phyloP scores from a whole-genome alignment of 2,797 vertebrate genomes.

The Spondyliosoma cantharus region DNA sequence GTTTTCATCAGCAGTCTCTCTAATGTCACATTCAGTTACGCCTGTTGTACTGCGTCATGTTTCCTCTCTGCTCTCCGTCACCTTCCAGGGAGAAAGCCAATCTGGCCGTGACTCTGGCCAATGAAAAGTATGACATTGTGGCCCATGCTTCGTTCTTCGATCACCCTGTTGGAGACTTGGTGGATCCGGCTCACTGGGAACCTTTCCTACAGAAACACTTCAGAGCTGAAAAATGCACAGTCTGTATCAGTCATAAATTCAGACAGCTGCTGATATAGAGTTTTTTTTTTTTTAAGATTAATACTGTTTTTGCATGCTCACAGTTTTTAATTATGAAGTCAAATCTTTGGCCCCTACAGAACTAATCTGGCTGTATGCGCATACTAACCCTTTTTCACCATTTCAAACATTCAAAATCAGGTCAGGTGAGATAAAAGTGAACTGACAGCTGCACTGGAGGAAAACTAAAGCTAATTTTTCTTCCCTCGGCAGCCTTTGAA shows the following conservation, averaged over 20 bases:
- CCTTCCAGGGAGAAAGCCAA: slow-evolving; percentile 90
- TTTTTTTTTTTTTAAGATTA: not conserved
- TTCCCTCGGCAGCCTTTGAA: slow-evolving; percentile 87
- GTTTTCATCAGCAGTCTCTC: too few relatives aligned
- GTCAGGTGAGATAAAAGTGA: not conserved
- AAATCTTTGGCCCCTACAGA: not conserved
- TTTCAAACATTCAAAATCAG: not conserved
- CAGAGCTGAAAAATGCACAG: slow-evolving; percentile 82
- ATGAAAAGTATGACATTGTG: slow-evolving; percentile 80
- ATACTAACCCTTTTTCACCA: not conserved
- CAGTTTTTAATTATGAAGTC: not conserved
- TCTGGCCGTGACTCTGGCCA: slow-evolving; percentile 89
- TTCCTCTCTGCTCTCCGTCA: not conserved
- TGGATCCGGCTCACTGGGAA: slow-evolving; percentile 87
- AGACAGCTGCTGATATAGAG: not conserved
- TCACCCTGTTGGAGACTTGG: slow-evolving; percentile 86
- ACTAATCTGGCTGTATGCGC: not conserved
- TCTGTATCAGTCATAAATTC: slow-evolving; percentile 71
- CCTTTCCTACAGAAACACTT: slow-evolving; percentile 82
- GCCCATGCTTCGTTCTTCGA: slow-evolving; percentile 92
- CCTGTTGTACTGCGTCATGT: too few relatives aligned
- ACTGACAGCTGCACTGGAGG: not conserved
- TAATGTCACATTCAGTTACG: too few relatives aligned
- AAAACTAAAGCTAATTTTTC: not conserved
- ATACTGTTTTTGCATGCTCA: not conserved